Evolutionary conservation across 2,113 vertebrate species (phyloP), one percentile per base, ranked within the genome.

Genomic region (Scatophagus argus): DNA sequence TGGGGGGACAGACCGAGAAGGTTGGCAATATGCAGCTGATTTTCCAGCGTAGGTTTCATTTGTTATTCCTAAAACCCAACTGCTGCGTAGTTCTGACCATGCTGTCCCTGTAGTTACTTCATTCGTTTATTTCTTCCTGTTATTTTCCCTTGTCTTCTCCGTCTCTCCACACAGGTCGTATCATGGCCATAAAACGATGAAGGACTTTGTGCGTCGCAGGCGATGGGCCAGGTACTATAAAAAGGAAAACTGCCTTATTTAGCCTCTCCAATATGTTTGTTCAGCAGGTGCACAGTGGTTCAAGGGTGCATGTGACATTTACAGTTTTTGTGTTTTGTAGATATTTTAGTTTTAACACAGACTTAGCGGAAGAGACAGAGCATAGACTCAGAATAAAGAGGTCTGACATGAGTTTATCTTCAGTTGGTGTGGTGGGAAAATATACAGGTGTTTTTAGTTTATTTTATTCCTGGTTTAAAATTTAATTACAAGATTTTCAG

Each of bases 11-110:
- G 98, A 99, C 87, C 93, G 92, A 56, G 98, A 99, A 44, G 98
- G 98, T 69, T 99, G 98, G 98, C 98, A 99, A 81, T 99, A 97
- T 0, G 98, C 98, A 56, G 96, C 96, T 3, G 98, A 99, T 91
- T 99, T 99, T 74, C 98, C 98, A 58, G 94, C 95, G 98, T 99
- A 93, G 90, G 97, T 92, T 76, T 88, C 8, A 61, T 29, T 41
- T 12, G 0, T n/a, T 1, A 1, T 52, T 60, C 46, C 23, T 73
- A 19, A 25, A 47, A 62, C 5, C 16, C 17, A 67, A 19, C 32
- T 47, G 39, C 31, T 36, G 27, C 27, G 3, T 74, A 13, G 5
- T 75, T 60, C 8, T 23, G 41, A 38, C 13, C 25, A 2, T 34
- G 32, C 12, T 10, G 4, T 16, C 32, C 3, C 64, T 1, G 19